Evolutionary conservation across 2,888 invertebrate species (phyloP).

Genomic region (Thelaira solivaga): DNA sequence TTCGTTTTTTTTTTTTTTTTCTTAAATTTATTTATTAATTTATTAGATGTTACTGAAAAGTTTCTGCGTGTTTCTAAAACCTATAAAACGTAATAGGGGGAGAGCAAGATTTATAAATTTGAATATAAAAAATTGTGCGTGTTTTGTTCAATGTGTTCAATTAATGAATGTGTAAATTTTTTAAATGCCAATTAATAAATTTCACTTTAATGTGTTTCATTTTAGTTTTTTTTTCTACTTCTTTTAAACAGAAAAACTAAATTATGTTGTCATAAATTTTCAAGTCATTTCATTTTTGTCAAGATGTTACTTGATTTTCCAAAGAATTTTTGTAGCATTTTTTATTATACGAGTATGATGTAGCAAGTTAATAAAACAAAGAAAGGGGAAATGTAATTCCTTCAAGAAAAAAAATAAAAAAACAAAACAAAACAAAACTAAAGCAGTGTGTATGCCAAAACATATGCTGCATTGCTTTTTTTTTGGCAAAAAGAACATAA

Average conservation of each 20-base stretch:
- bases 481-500: slow-evolving; percentile 39
- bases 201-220: slow-evolving; percentile 31
- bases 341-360: too few species aligned
- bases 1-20: neutral
- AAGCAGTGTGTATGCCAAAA: slow-evolving; percentile 41
- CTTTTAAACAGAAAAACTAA: neutral
- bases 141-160: slow-evolving; percentile 44
- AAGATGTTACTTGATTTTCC: neutral
- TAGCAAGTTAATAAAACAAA: slow-evolving; percentile 27
- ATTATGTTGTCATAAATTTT: slow-evolving; percentile 45
- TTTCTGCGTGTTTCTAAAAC: neutral
- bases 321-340: slow-evolving; percentile 16
- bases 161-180: slow-evolving; percentile 61
- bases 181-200: slow-evolving; percentile 61
- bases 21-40: slow-evolving; percentile 28
- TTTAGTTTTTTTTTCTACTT: too few species aligned
- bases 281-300: neutral
- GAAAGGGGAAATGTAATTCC: neutral
- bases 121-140: too few species aligned
- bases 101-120: neutral
- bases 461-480: slow-evolving; percentile 50
- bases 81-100: too few species aligned
- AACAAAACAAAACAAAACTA: too few species aligned
- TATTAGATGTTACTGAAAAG: neutral
- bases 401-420: neutral